These are phyloP conservation scores for Macaca nemestrina DNA, from an alignment of 2,113 vertebrate genomes.

Conservation along the genomic window DNA sequence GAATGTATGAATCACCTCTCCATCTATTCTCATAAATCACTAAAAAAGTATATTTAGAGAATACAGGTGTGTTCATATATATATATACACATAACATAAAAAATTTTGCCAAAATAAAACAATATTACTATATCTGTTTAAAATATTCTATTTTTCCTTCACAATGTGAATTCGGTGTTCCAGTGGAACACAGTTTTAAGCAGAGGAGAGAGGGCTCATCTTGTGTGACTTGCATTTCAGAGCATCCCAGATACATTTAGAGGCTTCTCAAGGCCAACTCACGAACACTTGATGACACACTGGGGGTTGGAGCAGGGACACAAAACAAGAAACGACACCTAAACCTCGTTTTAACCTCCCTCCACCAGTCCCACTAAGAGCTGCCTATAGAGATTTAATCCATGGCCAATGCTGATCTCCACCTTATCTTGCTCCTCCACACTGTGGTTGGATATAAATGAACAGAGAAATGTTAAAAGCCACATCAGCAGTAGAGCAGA, in stretches of 20 bases:
- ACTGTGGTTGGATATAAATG: background rate
- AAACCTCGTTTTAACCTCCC: background rate
- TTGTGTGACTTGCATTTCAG: slow-evolving; percentile 3
- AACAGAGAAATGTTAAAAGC: slow-evolving; percentile 3
- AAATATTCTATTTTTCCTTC: background rate
- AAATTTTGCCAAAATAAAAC: slow-evolving; percentile 22
- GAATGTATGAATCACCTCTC: background rate
- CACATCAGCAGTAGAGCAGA: background rate
- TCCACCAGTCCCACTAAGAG: background rate
- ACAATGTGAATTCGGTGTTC: background rate
- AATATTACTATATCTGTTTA: background rate
- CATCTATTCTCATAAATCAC: background rate
- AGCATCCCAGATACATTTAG: background rate
- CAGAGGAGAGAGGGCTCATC: background rate
- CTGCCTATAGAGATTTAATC: background rate
- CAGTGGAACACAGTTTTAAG: background rate
- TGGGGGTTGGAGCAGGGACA: no score
- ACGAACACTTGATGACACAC: background rate
- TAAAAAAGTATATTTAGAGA: background rate
- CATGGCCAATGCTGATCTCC: background rate
- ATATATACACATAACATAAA: background rate
- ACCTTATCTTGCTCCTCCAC: background rate
- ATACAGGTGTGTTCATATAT: background rate
- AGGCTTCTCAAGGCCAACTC: background rate
- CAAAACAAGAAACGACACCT: background rate